Evolutionary conservation across 2,797 vertebrate species (phyloP), one percentile per base, ranked within the genome.

Genomic region (Smutsia temminckii): DNA sequence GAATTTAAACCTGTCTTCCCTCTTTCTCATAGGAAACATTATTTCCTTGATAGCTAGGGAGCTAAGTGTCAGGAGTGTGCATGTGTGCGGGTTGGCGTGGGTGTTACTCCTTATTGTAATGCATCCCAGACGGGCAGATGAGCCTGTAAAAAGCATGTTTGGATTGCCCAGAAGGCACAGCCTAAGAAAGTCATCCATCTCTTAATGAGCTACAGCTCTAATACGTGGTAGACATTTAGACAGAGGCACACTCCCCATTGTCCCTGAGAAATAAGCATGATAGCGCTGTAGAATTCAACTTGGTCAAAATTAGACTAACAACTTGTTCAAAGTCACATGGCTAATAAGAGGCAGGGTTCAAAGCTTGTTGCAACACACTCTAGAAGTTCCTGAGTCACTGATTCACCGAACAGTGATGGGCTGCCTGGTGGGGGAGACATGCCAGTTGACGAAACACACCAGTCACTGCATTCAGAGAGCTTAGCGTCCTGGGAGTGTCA

Each of bases 1-100:
- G 46, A 20, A 21, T 17, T 72, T 49, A 69, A 69, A 18, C 18
- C 6, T 66, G 6, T 21, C n/a, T 81, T 77, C 21, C 29, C 27
- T n/a, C 29, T 64, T 78, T 77, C 6, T 25, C 27, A 0, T 66
- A 71, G 61, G n/a, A 71, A n/a, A 51, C 3, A 12, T 46, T 53
- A 34, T 17, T 64, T 34, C 37, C 7, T 18, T 71, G 32, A 25
- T n/a, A 74, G 27, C n/a, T 40, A 32, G 10, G 17, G n/a, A 59
- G 68, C 8, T 27, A 20, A 34, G 37, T 75, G 66, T 68, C 34
- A 37, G 25, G 29, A 12, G 0, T 10, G 17, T 0, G 9, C 8
- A 10, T 61, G 3, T 21, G 5, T 9, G 14, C 0, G 0, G 6
- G 6, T 14, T 20, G 12, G 3, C 40, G 37, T 49, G 42, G 29